Conservation (phyloP, 2,113 vertebrate species). For the Crotalus viridis region DNA sequence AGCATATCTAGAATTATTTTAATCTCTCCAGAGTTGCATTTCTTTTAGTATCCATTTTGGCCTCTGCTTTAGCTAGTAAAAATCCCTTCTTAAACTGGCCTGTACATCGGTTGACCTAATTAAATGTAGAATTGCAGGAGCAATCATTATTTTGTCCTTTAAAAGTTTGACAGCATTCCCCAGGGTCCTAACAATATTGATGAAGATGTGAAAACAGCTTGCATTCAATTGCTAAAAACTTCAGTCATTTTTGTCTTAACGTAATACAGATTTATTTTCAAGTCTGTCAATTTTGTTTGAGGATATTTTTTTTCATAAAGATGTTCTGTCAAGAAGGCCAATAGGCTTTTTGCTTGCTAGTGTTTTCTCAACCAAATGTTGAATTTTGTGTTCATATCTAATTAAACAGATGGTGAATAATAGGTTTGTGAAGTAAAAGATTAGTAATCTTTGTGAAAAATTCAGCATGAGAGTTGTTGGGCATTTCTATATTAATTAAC, state of each 20-base stretch:
- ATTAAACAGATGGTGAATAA: not conserved
- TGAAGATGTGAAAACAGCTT: not conserved
- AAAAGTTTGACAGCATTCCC: not conserved
- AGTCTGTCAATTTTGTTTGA: not conserved
- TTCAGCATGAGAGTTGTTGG: not conserved
- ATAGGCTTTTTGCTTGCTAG: not conserved
- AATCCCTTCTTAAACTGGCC: not conserved
- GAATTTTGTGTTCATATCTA: not conserved
- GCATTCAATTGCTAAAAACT: not conserved
- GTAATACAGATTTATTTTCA: not conserved
- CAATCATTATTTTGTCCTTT: not conserved
- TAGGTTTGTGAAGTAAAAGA: not conserved
- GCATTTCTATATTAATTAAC: slow-evolving; percentile 3
- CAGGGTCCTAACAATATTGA: not conserved
- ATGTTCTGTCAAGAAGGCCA: not conserved
- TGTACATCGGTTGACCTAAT: not conserved
- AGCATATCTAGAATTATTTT: not conserved
- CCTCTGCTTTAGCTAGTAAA: not conserved
- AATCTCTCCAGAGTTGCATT: not conserved
- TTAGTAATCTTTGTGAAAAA: not conserved
- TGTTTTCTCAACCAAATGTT: not conserved
- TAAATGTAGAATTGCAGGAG: not conserved
- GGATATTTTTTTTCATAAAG: not conserved
- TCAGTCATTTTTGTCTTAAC: not conserved
- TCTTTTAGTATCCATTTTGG: too few species aligned